phyloP scores from a whole-genome alignment of 2,888 invertebrate genomes.

The Lypha dubia region DNA sequence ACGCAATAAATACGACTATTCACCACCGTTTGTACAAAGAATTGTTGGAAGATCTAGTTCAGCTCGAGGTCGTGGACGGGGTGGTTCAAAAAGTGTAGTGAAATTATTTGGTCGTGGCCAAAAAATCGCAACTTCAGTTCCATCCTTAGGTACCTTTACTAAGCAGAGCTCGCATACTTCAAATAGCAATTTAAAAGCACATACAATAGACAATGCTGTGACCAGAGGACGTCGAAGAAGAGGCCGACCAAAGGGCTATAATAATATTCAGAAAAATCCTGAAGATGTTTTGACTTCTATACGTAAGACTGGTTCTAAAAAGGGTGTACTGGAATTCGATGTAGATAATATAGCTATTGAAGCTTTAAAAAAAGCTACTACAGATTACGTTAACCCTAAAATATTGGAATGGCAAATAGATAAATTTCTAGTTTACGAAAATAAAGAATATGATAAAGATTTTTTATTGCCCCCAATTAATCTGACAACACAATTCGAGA shows the following conservation, averaged over 20 bases:
- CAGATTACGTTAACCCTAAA: constrained; percentile 76
- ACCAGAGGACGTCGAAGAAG: constrained; percentile 62
- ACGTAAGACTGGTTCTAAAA: constrained; percentile 79
- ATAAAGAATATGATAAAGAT: constrained; percentile 74
- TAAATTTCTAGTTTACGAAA: constrained; percentile 78
- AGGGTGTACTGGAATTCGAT: constrained; percentile 80
- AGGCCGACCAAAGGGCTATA: constrained; percentile 56
- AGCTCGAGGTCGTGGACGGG: constrained; percentile 61
- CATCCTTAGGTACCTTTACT: constrained; percentile 7
- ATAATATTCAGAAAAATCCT: constrained; percentile 47
- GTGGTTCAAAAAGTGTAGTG: constrained; percentile 41
- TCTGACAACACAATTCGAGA: constrained; percentile 42
- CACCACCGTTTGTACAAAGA: constrained; percentile 75
- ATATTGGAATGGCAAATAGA: constrained; percentile 81
- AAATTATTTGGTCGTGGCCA: constrained; percentile 32
- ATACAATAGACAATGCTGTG: constrained; percentile 68
- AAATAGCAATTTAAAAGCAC: constrained; percentile 44
- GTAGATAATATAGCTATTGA: constrained; percentile 78
- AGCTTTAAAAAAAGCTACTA: constrained; percentile 75
- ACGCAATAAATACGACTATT: constrained; percentile 80
- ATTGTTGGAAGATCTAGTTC: constrained; percentile 60
- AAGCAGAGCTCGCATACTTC: constrained; percentile 32
- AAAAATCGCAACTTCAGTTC: constrained; percentile 1
- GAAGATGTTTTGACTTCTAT: constrained; percentile 73
- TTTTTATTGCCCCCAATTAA: constrained; percentile 29